Conservation (phyloP, 2,113 vertebrate genomes). For the Actenoides lindsayi region DNA sequence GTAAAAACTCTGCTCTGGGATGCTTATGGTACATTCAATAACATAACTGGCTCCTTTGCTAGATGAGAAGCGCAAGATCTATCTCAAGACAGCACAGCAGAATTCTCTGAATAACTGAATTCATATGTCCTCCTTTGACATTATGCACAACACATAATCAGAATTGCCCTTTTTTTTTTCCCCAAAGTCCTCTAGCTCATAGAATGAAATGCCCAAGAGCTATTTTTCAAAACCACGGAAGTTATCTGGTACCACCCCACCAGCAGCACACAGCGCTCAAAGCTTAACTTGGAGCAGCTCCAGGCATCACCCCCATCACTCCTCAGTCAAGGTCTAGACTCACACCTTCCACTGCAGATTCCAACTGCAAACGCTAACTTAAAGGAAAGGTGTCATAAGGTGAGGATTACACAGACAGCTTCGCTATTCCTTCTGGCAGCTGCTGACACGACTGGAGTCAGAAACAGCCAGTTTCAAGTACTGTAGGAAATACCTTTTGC, state of each 20-base stretch:
- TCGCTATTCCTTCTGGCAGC: background rate
- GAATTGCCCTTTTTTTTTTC: background rate
- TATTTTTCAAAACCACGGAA: background rate
- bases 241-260: background rate
- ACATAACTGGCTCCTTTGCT: background rate
- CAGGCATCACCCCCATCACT: background rate
- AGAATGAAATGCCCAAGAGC: background rate
- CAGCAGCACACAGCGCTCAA: background rate
- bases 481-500: background rate
- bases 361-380: background rate
- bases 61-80: background rate
- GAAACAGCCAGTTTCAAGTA: background rate
- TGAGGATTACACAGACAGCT: background rate
- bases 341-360: background rate
- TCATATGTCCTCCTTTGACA: background rate
- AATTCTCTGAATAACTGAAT: background rate
- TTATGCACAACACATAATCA: background rate
- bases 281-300: background rate
- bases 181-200: background rate
- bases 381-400: background rate
- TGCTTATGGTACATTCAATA: background rate
- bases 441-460: background rate
- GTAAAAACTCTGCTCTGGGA: background rate
- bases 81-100: background rate
- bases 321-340: background rate